Base-by-base conservation (phyloP, 1,140 invertebrate species). In the Cherax quadricarinatus region DNA sequence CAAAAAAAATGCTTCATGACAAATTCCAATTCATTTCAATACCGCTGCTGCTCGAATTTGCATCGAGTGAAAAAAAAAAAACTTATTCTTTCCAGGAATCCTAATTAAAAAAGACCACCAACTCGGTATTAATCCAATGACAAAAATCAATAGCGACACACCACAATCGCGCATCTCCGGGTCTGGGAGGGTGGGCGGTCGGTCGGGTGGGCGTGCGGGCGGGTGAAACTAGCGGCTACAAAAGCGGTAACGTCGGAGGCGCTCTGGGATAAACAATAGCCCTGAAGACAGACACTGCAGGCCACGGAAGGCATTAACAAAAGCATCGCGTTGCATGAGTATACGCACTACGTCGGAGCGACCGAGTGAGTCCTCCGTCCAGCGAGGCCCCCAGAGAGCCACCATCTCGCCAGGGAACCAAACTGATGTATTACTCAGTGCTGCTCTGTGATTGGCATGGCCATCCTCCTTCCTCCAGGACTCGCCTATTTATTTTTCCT, bases 121-220 rank as follows among this genome's bases (percentile, higher is more conserved):
- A 75, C 70, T 12, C 70, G 70, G 70, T 75, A 75, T 75, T 75
- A 75, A 75, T 75, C 70, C 70, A 75, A 75, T 75, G 70, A 75
- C n/a, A 75, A 30, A 75, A 75, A 75, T 75, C 70, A 75, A 75
- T 75, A 75, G 70, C 70, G 70, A 75, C 70, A 75, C 70, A 75
- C 70, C 70, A 75, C 70, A 75, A 75, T 75, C n/a, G 70, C 70
- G 70, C n/a, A 30, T 75, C 70, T 75, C 70, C 62, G 10, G 62
- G 62, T 16, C 18, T 21, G 14, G 62, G 12, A 4, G 4, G 70
- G 70, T 21, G 3, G 70, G 70, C 3, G 70, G n/a, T 0, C n/a
- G 21, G n/a, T 21, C 14, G 1, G 12, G 7, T 5, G 12, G 16
- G 9, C 9, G 57, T 16, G 57, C 9, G 9, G 57, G 57, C 30